These are phyloP conservation scores for Urocynchramus pylzowi DNA, from an alignment of 2,113 vertebrate species.

Conservation along the genomic window DNA sequence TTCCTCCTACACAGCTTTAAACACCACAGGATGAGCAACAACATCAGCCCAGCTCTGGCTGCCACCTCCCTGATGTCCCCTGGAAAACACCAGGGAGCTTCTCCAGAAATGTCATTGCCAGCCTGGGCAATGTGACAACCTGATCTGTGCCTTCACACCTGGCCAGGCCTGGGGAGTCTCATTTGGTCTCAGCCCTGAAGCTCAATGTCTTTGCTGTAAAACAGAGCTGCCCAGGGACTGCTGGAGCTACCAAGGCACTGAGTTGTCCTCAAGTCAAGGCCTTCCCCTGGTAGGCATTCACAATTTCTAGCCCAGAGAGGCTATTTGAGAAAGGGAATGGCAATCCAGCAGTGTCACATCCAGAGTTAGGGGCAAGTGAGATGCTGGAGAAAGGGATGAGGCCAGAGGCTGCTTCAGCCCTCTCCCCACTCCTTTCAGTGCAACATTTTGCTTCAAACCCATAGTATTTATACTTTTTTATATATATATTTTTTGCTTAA, in stretches of 20 bases:
- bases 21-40: accelerated
- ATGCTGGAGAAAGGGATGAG: background rate
- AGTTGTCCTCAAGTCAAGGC: background rate
- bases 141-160: accelerated
- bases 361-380: background rate
- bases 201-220: background rate
- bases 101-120: background rate
- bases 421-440: background rate
- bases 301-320: background rate
- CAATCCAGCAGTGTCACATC: background rate
- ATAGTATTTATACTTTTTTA: background rate
- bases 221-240: background rate
- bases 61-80: background rate
- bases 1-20: accelerated
- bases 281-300: background rate
- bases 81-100: background rate
- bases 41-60: background rate
- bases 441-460: background rate
- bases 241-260: background rate
- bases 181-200: background rate
- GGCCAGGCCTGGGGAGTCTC: background rate
- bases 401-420: background rate
- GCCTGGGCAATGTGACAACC: accelerated
- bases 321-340: background rate
- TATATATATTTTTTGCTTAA: background rate